Evolutionary conservation across 2,797 vertebrate species (phyloP).

Genomic region (Podarcis lilfordi): DNA sequence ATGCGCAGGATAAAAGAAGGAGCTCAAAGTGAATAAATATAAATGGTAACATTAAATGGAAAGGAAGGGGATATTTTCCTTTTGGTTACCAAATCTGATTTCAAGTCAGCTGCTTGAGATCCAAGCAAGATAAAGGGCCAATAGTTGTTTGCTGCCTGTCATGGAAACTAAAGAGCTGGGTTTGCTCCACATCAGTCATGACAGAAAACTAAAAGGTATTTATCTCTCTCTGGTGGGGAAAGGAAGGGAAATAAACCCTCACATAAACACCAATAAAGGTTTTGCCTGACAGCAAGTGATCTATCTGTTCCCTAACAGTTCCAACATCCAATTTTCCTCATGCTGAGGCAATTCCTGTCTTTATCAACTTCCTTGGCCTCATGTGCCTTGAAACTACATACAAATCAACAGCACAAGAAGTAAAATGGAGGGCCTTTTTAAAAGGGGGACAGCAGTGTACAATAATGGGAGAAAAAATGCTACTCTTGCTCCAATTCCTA

Average conservation of each 20-base stretch:
- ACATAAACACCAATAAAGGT: slow-evolving; percentile 51
- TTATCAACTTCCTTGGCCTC: slow-evolving; percentile 15
- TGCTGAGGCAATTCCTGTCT: background rate
- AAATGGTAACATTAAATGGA: background rate
- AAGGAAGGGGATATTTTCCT: background rate
- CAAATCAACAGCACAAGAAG: background rate
- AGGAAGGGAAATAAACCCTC: slow-evolving; percentile 40
- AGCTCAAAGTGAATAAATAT: slow-evolving; percentile 1
- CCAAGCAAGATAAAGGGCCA: slow-evolving; percentile 26
- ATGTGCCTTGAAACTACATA: slow-evolving; percentile 19
- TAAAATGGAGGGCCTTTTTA: background rate
- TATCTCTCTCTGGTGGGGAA: slow-evolving; percentile 10
- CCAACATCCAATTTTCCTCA: slow-evolving; percentile 31
- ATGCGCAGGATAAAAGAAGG: background rate
- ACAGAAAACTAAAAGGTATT: slow-evolving; percentile 30
- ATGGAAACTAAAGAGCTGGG: slow-evolving; percentile 17
- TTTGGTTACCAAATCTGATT: slow-evolving; percentile 16
- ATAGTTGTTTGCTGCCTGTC: slow-evolving; percentile 20
- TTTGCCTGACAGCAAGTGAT: slow-evolving; percentile 39
- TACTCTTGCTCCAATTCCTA: slow-evolving; percentile 25
- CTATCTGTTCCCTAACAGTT: slow-evolving; percentile 44
- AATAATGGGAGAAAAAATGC: background rate
- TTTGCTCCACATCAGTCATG: slow-evolving; percentile 23
- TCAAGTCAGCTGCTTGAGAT: background rate
- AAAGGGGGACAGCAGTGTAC: background rate